phyloP scores from a whole-genome alignment of 2,113 vertebrate genomes.

The Corythornis madagascariensis region DNA sequence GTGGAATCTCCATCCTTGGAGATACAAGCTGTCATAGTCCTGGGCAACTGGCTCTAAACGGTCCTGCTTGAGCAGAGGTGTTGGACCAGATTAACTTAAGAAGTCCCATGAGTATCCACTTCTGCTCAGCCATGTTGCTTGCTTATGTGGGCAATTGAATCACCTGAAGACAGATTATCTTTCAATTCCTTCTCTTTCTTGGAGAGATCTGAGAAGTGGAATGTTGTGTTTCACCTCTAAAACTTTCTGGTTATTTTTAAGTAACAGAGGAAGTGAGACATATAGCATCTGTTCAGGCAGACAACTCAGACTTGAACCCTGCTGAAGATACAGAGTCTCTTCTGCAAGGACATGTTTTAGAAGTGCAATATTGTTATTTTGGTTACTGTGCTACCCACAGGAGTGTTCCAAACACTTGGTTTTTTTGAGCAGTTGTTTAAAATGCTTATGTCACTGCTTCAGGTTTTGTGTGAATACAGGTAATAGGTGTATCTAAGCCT shows the following conservation, averaged over 20 bases:
- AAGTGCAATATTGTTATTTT: neutral
- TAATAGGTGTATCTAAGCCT: neutral
- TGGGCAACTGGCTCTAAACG: neutral
- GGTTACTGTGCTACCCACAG: neutral
- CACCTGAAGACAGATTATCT: neutral
- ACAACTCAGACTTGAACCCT: neutral
- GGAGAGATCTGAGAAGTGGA: neutral
- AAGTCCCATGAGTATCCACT: neutral
- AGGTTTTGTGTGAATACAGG: neutral
- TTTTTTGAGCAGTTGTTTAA: neutral
- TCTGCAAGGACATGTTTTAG: neutral
- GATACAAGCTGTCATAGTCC: neutral
- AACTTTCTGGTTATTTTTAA: neutral
- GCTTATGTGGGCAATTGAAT: neutral
- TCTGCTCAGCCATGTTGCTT: neutral
- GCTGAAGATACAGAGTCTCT: neutral
- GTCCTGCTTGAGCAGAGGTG: neutral
- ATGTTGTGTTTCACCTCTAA: neutral
- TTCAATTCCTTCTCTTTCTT: neutral
- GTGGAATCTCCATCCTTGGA: neutral
- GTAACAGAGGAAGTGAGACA: neutral
- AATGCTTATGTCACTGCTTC: neutral
- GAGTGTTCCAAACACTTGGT: neutral
- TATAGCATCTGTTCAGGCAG: neutral
- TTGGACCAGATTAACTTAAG: neutral